phyloP scores from a whole-genome alignment of 2,888 invertebrate species.

The Thalpophila matura region DNA sequence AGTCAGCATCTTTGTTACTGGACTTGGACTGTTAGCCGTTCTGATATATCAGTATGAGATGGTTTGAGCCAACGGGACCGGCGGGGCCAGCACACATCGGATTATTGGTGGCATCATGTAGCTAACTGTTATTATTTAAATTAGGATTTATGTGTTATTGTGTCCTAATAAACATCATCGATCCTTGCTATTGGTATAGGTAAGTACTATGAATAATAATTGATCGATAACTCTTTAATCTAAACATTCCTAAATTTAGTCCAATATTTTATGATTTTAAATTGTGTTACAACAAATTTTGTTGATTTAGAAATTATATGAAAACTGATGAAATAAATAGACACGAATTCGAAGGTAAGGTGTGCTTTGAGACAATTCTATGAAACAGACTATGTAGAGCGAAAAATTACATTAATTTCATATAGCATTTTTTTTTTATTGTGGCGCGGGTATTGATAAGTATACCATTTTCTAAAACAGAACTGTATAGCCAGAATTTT shows the following conservation, averaged over 20 bases:
- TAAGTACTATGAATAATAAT: neutral
- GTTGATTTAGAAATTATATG: neutral
- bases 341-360: neutral
- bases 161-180: constrained; percentile 24
- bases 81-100: constrained; percentile 51
- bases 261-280: neutral
- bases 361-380: neutral
- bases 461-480: neutral
- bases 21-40: constrained; percentile 67
- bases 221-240: neutral
- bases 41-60: constrained; percentile 62
- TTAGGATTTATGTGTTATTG: constrained; percentile 44
- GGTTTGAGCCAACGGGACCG: constrained; percentile 67
- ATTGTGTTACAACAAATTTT: no score
- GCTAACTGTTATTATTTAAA: constrained; percentile 60
- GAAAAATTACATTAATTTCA: no score
- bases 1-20: constrained; percentile 18
- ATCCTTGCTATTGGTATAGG: no score
- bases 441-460: no score
- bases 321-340: neutral
- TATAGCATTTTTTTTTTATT: no score
- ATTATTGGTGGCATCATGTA: constrained; percentile 56
- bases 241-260: neutral
- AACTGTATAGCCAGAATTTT: neutral
- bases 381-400: no score